Evolutionary conservation across 1,140 invertebrate species (phyloP).

Genomic region (Oncopodura yosiiana): DNA sequence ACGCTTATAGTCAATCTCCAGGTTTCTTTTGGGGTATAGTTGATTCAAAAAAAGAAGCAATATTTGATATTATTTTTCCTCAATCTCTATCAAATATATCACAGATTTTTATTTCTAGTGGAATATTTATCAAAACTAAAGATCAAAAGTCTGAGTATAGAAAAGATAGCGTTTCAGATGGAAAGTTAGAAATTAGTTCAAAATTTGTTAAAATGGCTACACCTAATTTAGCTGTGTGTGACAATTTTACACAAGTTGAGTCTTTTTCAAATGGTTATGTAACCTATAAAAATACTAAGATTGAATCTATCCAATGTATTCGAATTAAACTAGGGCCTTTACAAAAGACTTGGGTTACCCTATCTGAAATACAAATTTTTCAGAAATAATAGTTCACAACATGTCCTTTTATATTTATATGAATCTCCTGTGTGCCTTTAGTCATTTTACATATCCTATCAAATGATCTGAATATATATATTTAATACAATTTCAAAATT

Average conservation of each 20-base stretch:
- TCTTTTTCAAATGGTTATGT: slow-evolving; percentile 8
- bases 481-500: neutral
- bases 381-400: no score
- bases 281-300: neutral
- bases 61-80: slow-evolving; percentile 25
- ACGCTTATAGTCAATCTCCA: slow-evolving; percentile 25
- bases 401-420: no score
- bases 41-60: slow-evolving; percentile 18
- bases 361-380: slow-evolving; percentile 27
- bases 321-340: slow-evolving; percentile 23
- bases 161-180: slow-evolving; percentile 27
- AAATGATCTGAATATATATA: neutral
- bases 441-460: neutral
- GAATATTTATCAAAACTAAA: slow-evolving; percentile 6
- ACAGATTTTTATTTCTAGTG: slow-evolving; percentile 9
- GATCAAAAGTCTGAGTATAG: no score
- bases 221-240: slow-evolving; percentile 27
- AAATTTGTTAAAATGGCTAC: slow-evolving; percentile 11
- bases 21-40: slow-evolving; percentile 33
- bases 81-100: slow-evolving; percentile 7
- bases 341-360: slow-evolving; percentile 29
- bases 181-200: slow-evolving; percentile 13
- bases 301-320: slow-evolving; percentile 17
- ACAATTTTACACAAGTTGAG: slow-evolving; percentile 13
- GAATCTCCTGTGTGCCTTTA: neutral